Evolutionary conservation across 2,113 vertebrate genomes (phyloP), one percentile per base, ranked within the genome.

Genomic region (Tragelaphus buxtoni): DNA sequence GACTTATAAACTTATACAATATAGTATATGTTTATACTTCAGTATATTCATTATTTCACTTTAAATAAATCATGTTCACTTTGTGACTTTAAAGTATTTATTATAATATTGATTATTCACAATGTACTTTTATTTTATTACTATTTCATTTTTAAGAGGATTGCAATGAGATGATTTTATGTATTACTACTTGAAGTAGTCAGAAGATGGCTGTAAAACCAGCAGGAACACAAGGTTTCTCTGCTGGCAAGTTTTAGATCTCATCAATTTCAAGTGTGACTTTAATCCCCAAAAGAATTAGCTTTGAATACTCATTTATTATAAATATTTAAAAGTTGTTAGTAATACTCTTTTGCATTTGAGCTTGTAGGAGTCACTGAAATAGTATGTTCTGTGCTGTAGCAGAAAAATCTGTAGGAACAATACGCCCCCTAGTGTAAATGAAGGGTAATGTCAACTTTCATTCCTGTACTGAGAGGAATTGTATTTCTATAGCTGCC

Each of bases 401-500:
- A 5, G 12, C 39, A 88, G 92, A 92, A 90, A 88, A 94, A 94
- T 98, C 74, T 16, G 12, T 97, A 98, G 98, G 93, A 98, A 97
- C 82, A 98, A 98, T 95, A 56, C 97, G 98, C 98, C 99, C 98
- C 98, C 98, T 99, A 98, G 98, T 98, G 98, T 98, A 96, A 96
- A 94, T 49, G 72, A 83, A 58, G 18, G 60, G 96, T 45, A 99
- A 98, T 97, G 85, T 93, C 88, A 92, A 17, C 53, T 95, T 97
- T 96, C 16, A 30, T 87, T 92, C 96, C 88, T 96, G 94, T 82
- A 10, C 55, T 97, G 96, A 82, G 79, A 97, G 95, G 28, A 98
- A 92, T 98, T 83, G 80, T 84, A 91, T 97, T 97, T 98, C 95
- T 91, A 88, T 97, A 96, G 95, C 96, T 98, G 89, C 95, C 95